phyloP scores from a whole-genome alignment of 30 jellyfish, hydroid and myxozoan species.

The Morbakka virulenta region DNA sequence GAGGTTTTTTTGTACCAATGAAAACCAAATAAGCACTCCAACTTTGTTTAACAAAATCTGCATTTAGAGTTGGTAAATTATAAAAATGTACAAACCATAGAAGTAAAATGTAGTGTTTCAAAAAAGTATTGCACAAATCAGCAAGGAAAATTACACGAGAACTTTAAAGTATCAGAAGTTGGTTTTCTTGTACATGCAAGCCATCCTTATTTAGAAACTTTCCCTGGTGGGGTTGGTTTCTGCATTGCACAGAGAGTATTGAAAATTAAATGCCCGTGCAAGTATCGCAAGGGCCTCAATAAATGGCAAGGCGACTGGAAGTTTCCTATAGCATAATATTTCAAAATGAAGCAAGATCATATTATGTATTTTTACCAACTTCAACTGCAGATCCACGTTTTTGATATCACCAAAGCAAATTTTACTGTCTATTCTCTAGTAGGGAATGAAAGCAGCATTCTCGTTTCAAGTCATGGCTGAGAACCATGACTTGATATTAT shows the following conservation, averaged over 20 bases:
- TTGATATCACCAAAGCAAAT: neutral
- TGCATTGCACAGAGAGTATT: neutral
- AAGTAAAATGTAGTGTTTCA: neutral
- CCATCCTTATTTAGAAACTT: neutral
- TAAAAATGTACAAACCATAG: neutral
- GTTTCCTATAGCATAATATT: neutral
- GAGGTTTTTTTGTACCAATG: neutral
- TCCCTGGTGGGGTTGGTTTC: neutral
- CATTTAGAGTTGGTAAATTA: no score
- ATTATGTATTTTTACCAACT: no score
- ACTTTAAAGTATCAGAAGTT: neutral
- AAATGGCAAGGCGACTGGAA: neutral
- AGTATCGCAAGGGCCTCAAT: neutral
- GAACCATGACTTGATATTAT: neutral
- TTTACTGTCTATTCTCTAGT: neutral
- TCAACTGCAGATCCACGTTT: neutral
- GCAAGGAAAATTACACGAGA: neutral
- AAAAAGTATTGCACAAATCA: neutral
- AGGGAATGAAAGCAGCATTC: neutral
- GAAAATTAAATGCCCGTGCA: neutral
- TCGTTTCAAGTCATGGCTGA: neutral
- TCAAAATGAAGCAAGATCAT: neutral
- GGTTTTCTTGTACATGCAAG: neutral
- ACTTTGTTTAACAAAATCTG: neutral
- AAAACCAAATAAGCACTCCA: neutral